Evolutionary conservation across 1,140 invertebrate genomes (phyloP), one percentile per base, ranked within the genome.

Genomic region (Heliconius congener): DNA sequence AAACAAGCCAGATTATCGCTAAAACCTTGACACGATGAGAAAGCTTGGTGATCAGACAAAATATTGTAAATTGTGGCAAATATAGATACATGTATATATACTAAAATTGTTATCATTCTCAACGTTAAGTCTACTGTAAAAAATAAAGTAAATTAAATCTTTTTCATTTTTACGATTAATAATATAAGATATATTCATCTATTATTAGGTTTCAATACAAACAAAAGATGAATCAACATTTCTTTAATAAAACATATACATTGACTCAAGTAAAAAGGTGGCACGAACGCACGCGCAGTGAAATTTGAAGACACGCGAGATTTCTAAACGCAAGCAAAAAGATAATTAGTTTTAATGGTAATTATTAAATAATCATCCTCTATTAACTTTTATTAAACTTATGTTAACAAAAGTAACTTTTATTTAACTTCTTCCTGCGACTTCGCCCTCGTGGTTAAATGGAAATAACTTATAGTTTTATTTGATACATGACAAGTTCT

Each of bases 1-100:
- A 73, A 80, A 80, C 74, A 66, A 78, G 73, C 71, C 55, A 74
- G 74, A 60, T 75, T 77, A 74, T 81, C 78, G 66, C 60, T 72
- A 23, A 46, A 39, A 71, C 82, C 79, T 76, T 83, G 82, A 81
- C 79, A 83, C 55, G 50, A 30, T n/a, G 27, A 16, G 60, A 66
- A 66, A 66, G 60, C 60, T 66, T 66, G 30, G 23, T 18, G 60
- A 66, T 27, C 9, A 16, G 9, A 23, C 27, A 30, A 30, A 30
- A 30, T 30, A 30, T 30, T 30, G 30, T 30, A 30, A 30, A 30
- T 30, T 30, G 30, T 30, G 30, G 30, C 30, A 30, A 30, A 30
- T 30, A 30, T 30, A 30, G 3, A 34, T 34, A 34, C 30, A 34
- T 34, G 3, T 34, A 34, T 34, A 34, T 34, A 3, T 34, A 3